Evolutionary conservation across 1,140 invertebrate species (phyloP).

Genomic region (Micrasema longulum): DNA sequence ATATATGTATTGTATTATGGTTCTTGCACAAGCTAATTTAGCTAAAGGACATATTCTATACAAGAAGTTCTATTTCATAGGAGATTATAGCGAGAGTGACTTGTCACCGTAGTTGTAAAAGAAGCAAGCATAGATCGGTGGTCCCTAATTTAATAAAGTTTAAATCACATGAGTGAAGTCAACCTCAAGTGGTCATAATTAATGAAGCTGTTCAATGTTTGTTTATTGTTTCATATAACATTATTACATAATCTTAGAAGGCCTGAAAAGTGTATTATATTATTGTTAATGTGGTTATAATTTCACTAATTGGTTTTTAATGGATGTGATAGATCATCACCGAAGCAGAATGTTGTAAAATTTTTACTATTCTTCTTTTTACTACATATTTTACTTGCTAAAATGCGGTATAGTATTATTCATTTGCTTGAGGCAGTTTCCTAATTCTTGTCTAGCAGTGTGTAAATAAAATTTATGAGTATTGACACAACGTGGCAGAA

Average conservation of each 20-base stretch:
- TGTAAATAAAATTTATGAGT: slow-evolving; percentile 3
- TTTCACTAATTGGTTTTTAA: slow-evolving; percentile 21
- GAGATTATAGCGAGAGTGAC: slow-evolving; percentile 50
- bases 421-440: slow-evolving; percentile 17
- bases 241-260: slow-evolving; percentile 7
- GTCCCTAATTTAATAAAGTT: slow-evolving; percentile 54
- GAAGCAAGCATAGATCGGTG: slow-evolving; percentile 55
- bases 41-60: slow-evolving; percentile 41
- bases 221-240: slow-evolving; percentile 32
- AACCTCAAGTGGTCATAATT: slow-evolving; percentile 39
- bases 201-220: slow-evolving; percentile 10
- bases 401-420: slow-evolving; percentile 27
- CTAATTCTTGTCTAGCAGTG: slow-evolving; percentile 21
- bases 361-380: slow-evolving; percentile 7
- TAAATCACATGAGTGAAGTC: slow-evolving; percentile 53
- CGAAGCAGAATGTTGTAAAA: slow-evolving; percentile 5
- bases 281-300: slow-evolving; percentile 1
- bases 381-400: slow-evolving; percentile 30
- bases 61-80: slow-evolving; percentile 41
- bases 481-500: not conserved
- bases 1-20: slow-evolving; percentile 6
- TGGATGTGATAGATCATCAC: slow-evolving; percentile 17
- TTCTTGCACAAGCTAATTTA: slow-evolving; percentile 43
- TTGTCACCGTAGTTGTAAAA: slow-evolving; percentile 47
- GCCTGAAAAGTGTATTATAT: slow-evolving; percentile 27